phyloP scores from a whole-genome alignment of 2,888 invertebrate genomes.

The Tetranychus piercei region DNA sequence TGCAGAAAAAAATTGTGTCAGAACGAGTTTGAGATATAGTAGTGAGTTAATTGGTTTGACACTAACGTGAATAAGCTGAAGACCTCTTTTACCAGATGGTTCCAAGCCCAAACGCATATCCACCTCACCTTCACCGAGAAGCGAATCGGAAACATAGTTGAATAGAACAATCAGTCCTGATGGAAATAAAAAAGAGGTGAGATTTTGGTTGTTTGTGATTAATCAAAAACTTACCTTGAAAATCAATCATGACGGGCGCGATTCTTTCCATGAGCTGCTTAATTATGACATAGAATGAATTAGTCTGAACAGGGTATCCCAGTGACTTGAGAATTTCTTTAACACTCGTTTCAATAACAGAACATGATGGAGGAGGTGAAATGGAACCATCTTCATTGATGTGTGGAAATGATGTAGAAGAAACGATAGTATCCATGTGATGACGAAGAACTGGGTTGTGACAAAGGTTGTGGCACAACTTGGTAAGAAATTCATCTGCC shows the following conservation, averaged over 20 bases:
- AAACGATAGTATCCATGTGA: slow-evolving; percentile 28
- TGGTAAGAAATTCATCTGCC: slow-evolving; percentile 43
- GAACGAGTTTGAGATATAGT: slow-evolving; percentile 22
- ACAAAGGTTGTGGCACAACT: slow-evolving; percentile 33
- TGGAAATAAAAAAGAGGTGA: neutral
- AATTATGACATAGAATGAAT: slow-evolving; percentile 82
- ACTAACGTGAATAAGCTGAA: slow-evolving; percentile 59
- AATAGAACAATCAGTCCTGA: slow-evolving; percentile 23
- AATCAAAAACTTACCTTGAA: slow-evolving; percentile 41
- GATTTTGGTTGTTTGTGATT: neutral
- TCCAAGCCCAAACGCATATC: slow-evolving; percentile 45
- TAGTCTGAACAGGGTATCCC: slow-evolving; percentile 83
- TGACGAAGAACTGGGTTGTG: slow-evolving; percentile 40
- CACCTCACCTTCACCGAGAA: slow-evolving; percentile 27
- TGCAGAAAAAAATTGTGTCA: slow-evolving; percentile 29
- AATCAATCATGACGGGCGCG: slow-evolving; percentile 89
- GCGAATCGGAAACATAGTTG: slow-evolving; percentile 27
- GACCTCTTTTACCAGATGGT: slow-evolving; percentile 66
- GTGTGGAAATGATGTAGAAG: slow-evolving; percentile 21
- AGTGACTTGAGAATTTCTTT: slow-evolving; percentile 69
- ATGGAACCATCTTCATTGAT: slow-evolving; percentile 24
- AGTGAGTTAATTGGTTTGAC: neutral
- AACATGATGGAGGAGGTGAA: slow-evolving; percentile 19
- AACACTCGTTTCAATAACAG: slow-evolving; percentile 23
- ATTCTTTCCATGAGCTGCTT: slow-evolving; percentile 84